Base-by-base conservation (phyloP, 2,888 invertebrate species). In the Tinea pellionella region DNA sequence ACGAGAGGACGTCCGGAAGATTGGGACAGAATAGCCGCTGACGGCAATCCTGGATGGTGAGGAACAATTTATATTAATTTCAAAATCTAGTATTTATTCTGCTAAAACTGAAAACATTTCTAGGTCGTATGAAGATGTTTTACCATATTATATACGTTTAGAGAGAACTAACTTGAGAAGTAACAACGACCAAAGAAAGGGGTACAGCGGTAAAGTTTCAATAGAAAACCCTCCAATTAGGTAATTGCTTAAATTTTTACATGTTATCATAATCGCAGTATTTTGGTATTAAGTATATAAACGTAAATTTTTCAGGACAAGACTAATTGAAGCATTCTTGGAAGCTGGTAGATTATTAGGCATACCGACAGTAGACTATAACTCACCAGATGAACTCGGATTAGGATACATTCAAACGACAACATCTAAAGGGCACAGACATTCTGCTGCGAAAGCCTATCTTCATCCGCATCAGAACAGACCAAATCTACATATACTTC, bases 21-120 rank as follows among this genome's bases (percentile, higher is more conserved):
- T 69, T 94, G 91, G 70, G 91, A 94, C 67, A 76, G 78, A 66
- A 67, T 93, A 92, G 89, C 88, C 0, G 75, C 71, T 0, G 77
- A 87, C n/a, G 93, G 93, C 0, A 92, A 92, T 65, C 72, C 76
- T 0, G 92, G 92, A 1, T 93, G 93, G 93, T 80, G 60, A 13
- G 61, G 13, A 13, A 2, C 12, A 19, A 56, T 51, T 51, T 3
- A 51, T 11, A 15, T n/a, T 58, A 9, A 58, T 32, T 16, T 47
- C 12, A 47, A n/a, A 47, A 15, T 47, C 8, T 3, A 24, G 24
- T 13, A 37, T 11, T 11, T 12, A 8, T 37, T 37, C 8, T 37
- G 12, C 9, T 15, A 42, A 42, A 42, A 2, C 42, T 4, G 2
- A 13, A 4, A 42, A 42, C n/a, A 13, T 15, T 24, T 24, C 24